A percentile compares a stretch with the other conserved stretches of the same genome.
Evolutionary conservation across 2,113 vertebrate species (phyloP).

Genomic region (Mirza zaza): DNA sequence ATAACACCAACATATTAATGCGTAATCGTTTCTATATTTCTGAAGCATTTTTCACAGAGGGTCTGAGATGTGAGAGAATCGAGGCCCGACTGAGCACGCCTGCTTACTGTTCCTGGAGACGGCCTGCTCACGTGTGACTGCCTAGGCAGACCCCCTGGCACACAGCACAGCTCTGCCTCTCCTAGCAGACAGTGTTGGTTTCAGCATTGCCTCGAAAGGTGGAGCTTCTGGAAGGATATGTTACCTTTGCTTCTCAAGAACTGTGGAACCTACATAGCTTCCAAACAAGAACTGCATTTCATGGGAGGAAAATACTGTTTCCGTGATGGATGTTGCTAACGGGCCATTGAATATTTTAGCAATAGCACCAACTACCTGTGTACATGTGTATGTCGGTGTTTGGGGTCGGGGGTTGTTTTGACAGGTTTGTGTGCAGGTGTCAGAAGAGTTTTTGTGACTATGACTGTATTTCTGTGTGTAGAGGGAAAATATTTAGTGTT

Average conservation of each 20-base stretch:
- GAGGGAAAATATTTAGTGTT: not conserved
- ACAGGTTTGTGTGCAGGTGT: conserved; percentile 26
- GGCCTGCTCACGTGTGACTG: rapidly evolving
- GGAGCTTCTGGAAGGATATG: not conserved
- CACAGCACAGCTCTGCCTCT: not conserved
- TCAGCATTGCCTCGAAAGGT: not conserved
- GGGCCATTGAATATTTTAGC: conserved; percentile 45
- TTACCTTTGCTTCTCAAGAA: not conserved
- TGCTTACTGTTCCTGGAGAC: not conserved
- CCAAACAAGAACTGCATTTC: not conserved
- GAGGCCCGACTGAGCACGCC: no score
- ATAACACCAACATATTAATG: rapidly evolving
- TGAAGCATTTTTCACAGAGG: not conserved
- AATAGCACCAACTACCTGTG: not conserved
- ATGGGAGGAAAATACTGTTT: not conserved
- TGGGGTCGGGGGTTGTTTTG: not conserved
- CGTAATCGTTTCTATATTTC: rapidly evolving
- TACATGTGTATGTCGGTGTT: rapidly evolving
- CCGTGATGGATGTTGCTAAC: not conserved
- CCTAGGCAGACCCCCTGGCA: not conserved
- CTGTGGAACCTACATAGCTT: not conserved
- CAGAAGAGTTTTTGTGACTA: conserved; percentile 15
- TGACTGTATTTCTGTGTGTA: not conserved
- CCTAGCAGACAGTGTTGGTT: rapidly evolving
- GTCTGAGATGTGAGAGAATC: not conserved